These are phyloP conservation scores for Cataglyphis rosenhaueri DNA, from an alignment of 2,888 invertebrate species.

Conservation along the genomic window DNA sequence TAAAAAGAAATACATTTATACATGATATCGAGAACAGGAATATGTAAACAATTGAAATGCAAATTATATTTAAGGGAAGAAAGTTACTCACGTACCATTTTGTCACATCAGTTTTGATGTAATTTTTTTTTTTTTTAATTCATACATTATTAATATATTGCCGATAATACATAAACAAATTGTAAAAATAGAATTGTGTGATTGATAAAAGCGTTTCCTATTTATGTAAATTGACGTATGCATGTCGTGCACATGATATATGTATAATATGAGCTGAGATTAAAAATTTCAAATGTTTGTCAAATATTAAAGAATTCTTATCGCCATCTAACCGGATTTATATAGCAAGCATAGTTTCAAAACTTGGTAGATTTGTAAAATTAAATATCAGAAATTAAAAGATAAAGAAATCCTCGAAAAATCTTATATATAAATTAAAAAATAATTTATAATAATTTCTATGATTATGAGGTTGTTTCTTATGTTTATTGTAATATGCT, in stretches of 20 bases:
- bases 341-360: not conserved
- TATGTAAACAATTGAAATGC: not conserved
- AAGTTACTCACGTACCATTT: conserved; percentile 11
- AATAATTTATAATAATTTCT: conserved; percentile 6
- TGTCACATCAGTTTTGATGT: conserved; percentile 22
- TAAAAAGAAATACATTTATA: not conserved
- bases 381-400: not conserved
- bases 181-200: conserved; percentile 65
- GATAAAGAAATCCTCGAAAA: too few relatives aligned
- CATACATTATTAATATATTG: conserved; percentile 51
- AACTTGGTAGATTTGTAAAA: not conserved
- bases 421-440: not conserved
- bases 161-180: conserved; percentile 65
- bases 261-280: not conserved
- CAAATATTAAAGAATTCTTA: not conserved
- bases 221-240: conserved; percentile 30
- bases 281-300: not conserved
- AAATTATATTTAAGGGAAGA: conserved; percentile 12
- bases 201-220: conserved; percentile 56
- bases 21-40: not conserved
- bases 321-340: not conserved
- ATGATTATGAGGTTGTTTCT: not conserved
- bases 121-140: not conserved
- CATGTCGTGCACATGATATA: not conserved
- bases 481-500: not conserved